A percentile compares a stretch with the other conserved stretches of the same genome.
Conservation (phyloP, 2,888 invertebrate species). For the Brenthis hecate region DNA sequence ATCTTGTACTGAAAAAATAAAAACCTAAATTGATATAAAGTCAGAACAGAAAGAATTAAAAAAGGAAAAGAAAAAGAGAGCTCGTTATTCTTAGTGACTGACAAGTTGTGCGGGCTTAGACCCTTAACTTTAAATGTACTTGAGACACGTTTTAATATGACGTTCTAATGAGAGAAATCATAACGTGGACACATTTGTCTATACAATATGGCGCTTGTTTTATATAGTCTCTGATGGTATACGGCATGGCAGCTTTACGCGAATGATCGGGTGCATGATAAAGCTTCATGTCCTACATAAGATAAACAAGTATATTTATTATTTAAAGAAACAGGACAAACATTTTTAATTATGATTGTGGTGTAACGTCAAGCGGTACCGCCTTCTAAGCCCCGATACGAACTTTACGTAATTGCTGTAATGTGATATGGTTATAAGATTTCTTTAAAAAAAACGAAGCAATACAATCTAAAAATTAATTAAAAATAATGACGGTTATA, state of each 20-base stretch:
- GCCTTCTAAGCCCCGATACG: too few relatives aligned
- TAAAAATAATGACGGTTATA: too few relatives aligned
- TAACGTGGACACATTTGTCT: slow-evolving; percentile 2
- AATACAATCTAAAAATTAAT: too few relatives aligned
- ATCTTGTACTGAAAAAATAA: neutral
- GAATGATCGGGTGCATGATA: too few relatives aligned
- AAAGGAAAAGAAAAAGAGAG: slow-evolving; percentile 22
- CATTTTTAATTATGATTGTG: too few relatives aligned
- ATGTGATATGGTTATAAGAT: too few relatives aligned
- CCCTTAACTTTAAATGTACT: slow-evolving; percentile 27
- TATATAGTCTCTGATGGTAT: neutral
- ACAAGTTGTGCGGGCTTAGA: slow-evolving; percentile 22
- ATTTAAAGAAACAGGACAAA: too few relatives aligned
- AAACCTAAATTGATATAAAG: slow-evolving; percentile 15
- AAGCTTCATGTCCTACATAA: too few relatives aligned
- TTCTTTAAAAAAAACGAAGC: too few relatives aligned
- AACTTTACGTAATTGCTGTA: too few relatives aligned
- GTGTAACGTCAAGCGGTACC: too few relatives aligned
- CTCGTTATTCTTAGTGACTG: slow-evolving; percentile 35
- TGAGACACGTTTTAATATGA: slow-evolving; percentile 27
- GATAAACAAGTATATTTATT: too few relatives aligned
- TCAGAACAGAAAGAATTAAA: slow-evolving; percentile 21
- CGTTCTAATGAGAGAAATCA: slow-evolving; percentile 30
- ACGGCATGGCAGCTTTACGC: neutral
- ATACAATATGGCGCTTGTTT: slow-evolving; percentile 15